These are phyloP conservation scores for Phoxinus phoxinus DNA, from an alignment of 2,113 vertebrate species.

Conservation along the genomic window DNA sequence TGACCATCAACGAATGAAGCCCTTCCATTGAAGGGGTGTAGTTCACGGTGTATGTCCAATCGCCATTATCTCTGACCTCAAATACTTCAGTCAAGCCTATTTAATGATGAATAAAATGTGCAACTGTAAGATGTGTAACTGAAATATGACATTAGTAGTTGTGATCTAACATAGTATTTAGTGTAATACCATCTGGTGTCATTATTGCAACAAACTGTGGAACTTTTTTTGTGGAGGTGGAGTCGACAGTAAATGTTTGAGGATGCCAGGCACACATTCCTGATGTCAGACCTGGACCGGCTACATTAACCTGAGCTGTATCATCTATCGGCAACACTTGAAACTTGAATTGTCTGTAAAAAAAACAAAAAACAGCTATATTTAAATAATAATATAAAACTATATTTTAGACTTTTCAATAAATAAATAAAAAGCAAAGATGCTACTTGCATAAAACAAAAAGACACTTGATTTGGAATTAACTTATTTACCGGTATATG, in stretches of 20 bases:
- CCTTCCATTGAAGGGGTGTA: slow-evolving; percentile 15
- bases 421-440: too few species aligned
- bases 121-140: neutral
- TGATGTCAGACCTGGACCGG: slow-evolving; percentile 68
- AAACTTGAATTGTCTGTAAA: slow-evolving; percentile 7
- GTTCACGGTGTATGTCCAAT: neutral
- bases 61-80: slow-evolving; percentile 78
- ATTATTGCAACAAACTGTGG: slow-evolving; percentile 58
- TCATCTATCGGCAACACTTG: slow-evolving; percentile 59
- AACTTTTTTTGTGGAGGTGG: slow-evolving; percentile 81
- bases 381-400: neutral
- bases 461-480: neutral
- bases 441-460: neutral
- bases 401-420: too few species aligned
- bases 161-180: neutral
- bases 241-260: slow-evolving; percentile 82
- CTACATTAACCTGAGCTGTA: slow-evolving; percentile 77
- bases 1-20: slow-evolving; percentile 78
- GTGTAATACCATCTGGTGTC: slow-evolving; percentile 31
- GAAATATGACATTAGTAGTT: neutral
- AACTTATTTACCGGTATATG: too few species aligned
- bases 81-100: slow-evolving; percentile 81
- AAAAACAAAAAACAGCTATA: neutral
- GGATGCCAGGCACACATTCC: slow-evolving; percentile 76
- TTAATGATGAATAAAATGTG: neutral